Evolutionary conservation across 2,888 invertebrate genomes (phyloP).

Genomic region (Pollenia griseotomentosa): DNA sequence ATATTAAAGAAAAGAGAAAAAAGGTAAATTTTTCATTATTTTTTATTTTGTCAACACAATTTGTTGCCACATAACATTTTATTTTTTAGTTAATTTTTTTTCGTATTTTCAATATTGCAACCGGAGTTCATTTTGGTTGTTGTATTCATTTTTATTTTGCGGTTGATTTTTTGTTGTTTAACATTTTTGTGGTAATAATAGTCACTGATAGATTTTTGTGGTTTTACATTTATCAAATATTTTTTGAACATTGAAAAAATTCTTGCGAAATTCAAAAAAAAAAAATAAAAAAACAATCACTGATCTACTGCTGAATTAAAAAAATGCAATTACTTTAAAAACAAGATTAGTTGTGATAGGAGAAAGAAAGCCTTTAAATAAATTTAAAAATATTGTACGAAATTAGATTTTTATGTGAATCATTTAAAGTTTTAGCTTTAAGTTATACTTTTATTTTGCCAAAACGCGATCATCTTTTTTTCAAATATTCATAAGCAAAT

Average conservation of each 20-base stretch:
- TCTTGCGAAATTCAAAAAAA: background rate
- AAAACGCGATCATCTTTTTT: too few species aligned
- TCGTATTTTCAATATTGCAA: background rate
- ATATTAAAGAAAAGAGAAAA: too few species aligned
- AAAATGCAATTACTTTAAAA: too few species aligned
- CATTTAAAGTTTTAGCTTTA: too few species aligned
- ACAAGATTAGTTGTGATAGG: too few species aligned
- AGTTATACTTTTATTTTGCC: too few species aligned
- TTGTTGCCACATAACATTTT: background rate
- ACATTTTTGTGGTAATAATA: slow-evolving; percentile 26
- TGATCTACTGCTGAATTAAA: too few species aligned
- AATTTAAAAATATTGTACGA: too few species aligned
- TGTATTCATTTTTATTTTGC: slow-evolving; percentile 14
- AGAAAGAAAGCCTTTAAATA: too few species aligned
- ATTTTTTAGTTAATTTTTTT: background rate
- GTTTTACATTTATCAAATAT: slow-evolving; percentile 29
- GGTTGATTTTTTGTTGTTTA: slow-evolving; percentile 15
- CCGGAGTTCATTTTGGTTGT: background rate
- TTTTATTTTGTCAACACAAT: background rate
- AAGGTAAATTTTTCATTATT: too few species aligned
- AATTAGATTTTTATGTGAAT: too few species aligned
- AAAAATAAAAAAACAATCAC: background rate
- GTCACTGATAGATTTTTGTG: slow-evolving; percentile 57
- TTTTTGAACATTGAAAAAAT: background rate
- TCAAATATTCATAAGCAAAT: too few species aligned